Evolutionary conservation across 2,113 vertebrate species (phyloP), one percentile per base, ranked within the genome.

Genomic region (Plectropomus leopardus): DNA sequence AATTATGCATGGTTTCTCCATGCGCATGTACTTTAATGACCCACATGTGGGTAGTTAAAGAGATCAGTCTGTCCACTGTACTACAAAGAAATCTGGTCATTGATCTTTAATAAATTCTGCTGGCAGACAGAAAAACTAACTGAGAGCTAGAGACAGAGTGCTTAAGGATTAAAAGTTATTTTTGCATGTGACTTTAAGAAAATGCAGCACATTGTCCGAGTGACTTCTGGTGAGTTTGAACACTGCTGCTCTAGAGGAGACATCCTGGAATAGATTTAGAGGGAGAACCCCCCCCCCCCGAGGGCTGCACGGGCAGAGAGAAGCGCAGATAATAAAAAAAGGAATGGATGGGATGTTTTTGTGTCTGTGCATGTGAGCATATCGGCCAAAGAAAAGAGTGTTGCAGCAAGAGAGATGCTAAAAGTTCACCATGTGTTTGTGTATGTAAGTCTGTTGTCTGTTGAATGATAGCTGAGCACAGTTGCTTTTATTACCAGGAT

Each of bases 181-280:
- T 21, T 75, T 19, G 21, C 21, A 8, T 14, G 4, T 44, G 23
- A 5, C 48, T 2, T 48, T 23, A 15, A n/a, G 28, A 21, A 53
- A 54, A 34, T 7, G 11, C 15, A 45, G 21, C 15, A 47, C 30
- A 48, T 30, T 63, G 15, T 47, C 28, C 10, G n/a, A 79, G 0
- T 55, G 21, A 67, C 13, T 8, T 36, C 42, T 72, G n/a, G 2
- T 65, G 19, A 7, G 19, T 72, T 70, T 17, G 23, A 28, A n/a
- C 16, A 26, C 36, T 44, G 65, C 53, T 26, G 24, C 24, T 69
- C 65, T 83, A 57, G 19, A 48, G 17, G 71, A 82, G 67, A 76
- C 51, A 71, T 70, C 68, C 79, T 82, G 74, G 76, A 82, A 72
- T 59, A 36, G 78, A 82, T 81, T 88, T 26, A 4, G 40, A 77